Conservation (phyloP, 2,113 vertebrate species). For the Gnathonemus echidnorhynchus region DNA sequence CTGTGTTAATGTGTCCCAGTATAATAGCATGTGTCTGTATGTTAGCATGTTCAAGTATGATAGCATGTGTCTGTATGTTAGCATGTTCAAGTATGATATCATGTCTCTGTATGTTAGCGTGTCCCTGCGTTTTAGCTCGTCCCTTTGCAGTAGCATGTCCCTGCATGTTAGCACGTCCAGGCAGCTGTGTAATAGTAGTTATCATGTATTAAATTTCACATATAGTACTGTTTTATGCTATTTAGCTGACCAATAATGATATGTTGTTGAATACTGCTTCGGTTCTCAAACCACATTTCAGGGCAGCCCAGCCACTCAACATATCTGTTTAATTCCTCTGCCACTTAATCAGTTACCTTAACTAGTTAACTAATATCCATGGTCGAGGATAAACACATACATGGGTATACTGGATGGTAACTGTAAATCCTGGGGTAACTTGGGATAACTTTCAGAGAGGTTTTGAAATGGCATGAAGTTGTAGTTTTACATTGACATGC, state of each 20-base stretch:
- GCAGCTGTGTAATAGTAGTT: not conserved
- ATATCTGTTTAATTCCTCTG: not conserved
- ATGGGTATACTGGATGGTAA: not conserved
- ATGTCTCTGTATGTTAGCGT: not conserved
- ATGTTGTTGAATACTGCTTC: not conserved
- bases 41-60: not conserved
- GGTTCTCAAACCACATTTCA: not conserved
- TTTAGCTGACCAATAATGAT: not conserved
- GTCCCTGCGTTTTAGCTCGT: not conserved
- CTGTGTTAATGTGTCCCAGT: not conserved
- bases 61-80: not conserved
- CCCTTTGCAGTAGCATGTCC: not conserved
- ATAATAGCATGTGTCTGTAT: not conserved
- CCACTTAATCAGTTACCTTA: not conserved
- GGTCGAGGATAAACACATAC: not conserved
- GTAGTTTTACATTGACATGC: not conserved
- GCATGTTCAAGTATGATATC: not conserved
- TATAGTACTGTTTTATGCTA: not conserved
- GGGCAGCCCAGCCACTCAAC: not conserved
- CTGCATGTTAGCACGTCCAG: not conserved
- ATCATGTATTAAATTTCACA: not conserved
- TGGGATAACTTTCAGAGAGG: not conserved
- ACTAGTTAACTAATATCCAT: not conserved
- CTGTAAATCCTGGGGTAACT: not conserved
- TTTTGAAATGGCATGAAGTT: not conserved